These are phyloP conservation scores for Trididemnum nubilum DNA, from an alignment of 23 tunicate genomes.

Conservation along the genomic window DNA sequence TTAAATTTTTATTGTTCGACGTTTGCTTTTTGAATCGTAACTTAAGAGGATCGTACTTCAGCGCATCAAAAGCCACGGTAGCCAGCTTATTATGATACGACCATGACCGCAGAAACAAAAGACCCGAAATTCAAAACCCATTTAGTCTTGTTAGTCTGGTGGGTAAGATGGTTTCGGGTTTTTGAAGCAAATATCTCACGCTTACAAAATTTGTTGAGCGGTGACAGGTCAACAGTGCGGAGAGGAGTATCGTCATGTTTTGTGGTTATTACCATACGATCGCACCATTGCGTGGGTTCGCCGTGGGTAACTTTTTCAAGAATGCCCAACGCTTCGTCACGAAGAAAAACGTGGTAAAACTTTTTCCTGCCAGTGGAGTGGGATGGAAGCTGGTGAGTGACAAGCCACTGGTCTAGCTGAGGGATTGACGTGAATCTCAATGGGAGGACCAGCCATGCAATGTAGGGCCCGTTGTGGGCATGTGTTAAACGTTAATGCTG, in stretches of 20 bases:
- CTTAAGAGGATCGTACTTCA: too few relatives aligned
- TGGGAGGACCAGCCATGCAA: background rate
- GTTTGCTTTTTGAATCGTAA: too few relatives aligned
- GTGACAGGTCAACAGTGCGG: background rate
- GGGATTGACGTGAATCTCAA: background rate
- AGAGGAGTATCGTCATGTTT: background rate
- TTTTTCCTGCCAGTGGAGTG: background rate
- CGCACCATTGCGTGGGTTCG: background rate
- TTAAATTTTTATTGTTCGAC: too few relatives aligned
- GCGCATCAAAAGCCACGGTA: too few relatives aligned
- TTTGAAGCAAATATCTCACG: too few relatives aligned
- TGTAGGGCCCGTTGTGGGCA: background rate
- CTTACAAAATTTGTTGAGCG: background rate
- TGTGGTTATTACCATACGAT: background rate
- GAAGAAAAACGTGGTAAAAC: background rate
- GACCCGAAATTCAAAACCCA: too few relatives aligned
- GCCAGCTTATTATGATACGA: too few relatives aligned
- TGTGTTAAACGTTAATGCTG: background rate
- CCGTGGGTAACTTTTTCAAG: background rate
- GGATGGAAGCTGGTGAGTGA: too few relatives aligned
- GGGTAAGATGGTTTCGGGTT: too few relatives aligned
- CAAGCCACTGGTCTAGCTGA: too few relatives aligned
- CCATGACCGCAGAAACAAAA: too few relatives aligned
- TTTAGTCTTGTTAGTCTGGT: too few relatives aligned
- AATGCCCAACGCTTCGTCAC: background rate